Conservation (phyloP, 1,140 invertebrate genomes). For the Stegodyphus mimosarum region DNA sequence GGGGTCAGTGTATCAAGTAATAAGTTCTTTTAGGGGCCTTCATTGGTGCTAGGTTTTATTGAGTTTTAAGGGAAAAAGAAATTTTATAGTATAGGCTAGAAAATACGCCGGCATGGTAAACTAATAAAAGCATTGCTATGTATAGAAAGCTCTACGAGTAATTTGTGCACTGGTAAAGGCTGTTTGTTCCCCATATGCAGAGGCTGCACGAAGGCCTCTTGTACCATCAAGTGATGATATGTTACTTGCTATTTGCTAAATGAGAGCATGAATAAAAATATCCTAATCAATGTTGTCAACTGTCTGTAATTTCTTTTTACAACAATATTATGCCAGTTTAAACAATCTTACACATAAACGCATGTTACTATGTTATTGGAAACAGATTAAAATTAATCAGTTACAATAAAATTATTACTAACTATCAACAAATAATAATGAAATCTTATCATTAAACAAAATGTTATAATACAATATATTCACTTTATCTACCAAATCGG, state of each 20-base stretch:
- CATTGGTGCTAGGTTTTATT: conserved; percentile 33
- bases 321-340: too few relatives aligned
- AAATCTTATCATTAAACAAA: too few relatives aligned
- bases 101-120: background rate
- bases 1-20: background rate
- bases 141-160: conserved; percentile 12
- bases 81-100: background rate
- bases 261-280: conserved; percentile 53
- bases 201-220: conserved; percentile 24
- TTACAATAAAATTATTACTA: too few relatives aligned
- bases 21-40: conserved; percentile 16
- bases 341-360: too few relatives aligned
- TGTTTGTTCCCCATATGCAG: background rate
- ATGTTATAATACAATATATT: too few relatives aligned
- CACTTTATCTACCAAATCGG: too few relatives aligned
- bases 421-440: too few relatives aligned
- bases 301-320: too few relatives aligned
- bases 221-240: conserved; percentile 36
- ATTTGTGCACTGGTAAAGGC: conserved; percentile 16
- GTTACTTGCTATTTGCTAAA: conserved; percentile 45
- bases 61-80: conserved; percentile 6
- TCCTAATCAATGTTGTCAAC: conserved; percentile 20
- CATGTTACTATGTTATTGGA: too few relatives aligned
- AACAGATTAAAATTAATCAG: too few relatives aligned
- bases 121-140: conserved; percentile 3